Evolutionary conservation across 2,888 invertebrate species (phyloP).

Genomic region (Lithosia quadra): DNA sequence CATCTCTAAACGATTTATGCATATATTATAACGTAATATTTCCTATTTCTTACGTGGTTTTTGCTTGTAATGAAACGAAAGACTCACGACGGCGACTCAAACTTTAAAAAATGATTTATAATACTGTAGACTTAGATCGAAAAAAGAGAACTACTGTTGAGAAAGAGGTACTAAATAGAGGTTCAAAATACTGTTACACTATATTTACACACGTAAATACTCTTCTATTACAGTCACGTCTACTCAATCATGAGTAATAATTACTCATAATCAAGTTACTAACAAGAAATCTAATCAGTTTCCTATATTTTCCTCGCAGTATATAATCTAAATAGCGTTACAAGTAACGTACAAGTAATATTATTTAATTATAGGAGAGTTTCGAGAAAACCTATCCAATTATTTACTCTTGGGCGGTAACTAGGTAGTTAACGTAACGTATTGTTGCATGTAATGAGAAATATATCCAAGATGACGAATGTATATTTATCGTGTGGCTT

Average conservation of each 20-base stretch:
- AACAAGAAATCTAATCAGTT: constrained; percentile 10
- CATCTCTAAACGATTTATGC: background rate
- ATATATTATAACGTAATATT: too few species aligned
- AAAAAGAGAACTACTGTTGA: too few species aligned
- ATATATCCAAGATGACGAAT: background rate
- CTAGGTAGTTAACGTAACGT: constrained; percentile 6
- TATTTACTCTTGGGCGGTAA: constrained; percentile 8
- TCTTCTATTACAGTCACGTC: background rate
- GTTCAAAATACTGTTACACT: background rate
- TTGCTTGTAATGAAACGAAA: too few species aligned
- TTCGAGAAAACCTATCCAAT: constrained; percentile 15
- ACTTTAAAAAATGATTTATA: too few species aligned
- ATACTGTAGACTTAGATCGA: too few species aligned
- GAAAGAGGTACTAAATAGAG: too few species aligned
- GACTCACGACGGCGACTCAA: too few species aligned
- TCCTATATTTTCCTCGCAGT: constrained; percentile 3
- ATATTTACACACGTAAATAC: background rate
- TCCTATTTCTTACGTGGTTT: too few species aligned
- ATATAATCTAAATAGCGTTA: constrained; percentile 1
- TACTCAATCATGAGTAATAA: background rate
- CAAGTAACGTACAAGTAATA: constrained; percentile 6
- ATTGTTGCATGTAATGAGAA: constrained; percentile 12
- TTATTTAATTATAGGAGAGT: constrained; percentile 20
- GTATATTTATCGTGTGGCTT: background rate
- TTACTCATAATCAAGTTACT: background rate